Base-by-base conservation (phyloP, 2,113 vertebrate species). In the Suncus etruscus region DNA sequence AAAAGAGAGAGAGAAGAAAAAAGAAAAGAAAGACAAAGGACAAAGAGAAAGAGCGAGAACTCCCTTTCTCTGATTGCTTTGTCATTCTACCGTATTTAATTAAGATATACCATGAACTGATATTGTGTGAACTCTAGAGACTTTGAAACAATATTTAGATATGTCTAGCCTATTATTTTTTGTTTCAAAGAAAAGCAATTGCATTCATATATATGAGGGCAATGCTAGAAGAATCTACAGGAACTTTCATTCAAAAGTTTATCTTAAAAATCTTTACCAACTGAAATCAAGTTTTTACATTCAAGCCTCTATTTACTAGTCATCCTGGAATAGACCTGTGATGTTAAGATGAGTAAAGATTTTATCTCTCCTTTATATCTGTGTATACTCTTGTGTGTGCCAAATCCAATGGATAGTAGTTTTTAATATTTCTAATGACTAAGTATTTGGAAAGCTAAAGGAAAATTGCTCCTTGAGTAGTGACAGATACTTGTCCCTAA, bases 271-370 rank as follows among this genome's bases (percentile, higher is more conserved):
- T 54, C 20, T 24, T 61, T 51, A 9, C 11, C 70, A 63, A 16
- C 45, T 76, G 86, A 92, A 91, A 91, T 79, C 75, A 74, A 66
- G 51, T 88, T 89, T 92, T 70, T 45, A 83, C 68, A 48, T 89
- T 80, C 45, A 65, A 51, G 75, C 29, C 63, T 79, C 8, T 27
- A 66, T 89, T 73, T 86, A 4, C 11, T 86, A 1, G 70, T 91
- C 66, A 90, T 86, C 86, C 20, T 74, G 50, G 18, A 81, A 32
- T 70, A 89, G 29, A 90, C 70, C 5, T 88, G 18, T 86, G 50
- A 51, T 74, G 18, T 83, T 90, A n/a, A 9, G 66, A 45, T 73
- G 15, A 88, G 20, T 29, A 76, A 66, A 29, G 48, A 72, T 50
- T 78, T 87, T 63, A 6, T 93, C 47, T 73, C 24, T 87, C n/a